Base-by-base conservation (phyloP, 1,140 invertebrate genomes). In the Coelopa frigida region DNA sequence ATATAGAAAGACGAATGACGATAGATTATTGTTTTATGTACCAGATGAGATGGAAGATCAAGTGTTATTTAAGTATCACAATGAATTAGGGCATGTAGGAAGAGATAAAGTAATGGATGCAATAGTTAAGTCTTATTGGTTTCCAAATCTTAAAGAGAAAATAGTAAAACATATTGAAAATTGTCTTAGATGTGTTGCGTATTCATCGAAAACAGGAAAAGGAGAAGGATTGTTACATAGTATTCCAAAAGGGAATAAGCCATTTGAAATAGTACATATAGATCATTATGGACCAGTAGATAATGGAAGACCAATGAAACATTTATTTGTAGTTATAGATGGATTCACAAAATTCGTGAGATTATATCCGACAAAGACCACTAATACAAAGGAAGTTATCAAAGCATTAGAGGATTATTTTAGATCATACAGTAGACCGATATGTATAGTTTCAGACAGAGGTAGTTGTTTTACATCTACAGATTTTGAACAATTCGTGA, bases 271-370 rank as follows among this genome's bases (percentile, higher is more conserved):
- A n/a, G n/a, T n/a, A n/a, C n/a, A n/a, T n/a, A n/a, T n/a, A n/a
- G n/a, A n/a, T n/a, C n/a, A n/a, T n/a, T n/a, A n/a, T n/a, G n/a
- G n/a, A n/a, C n/a, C n/a, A n/a, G n/a, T n/a, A n/a, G 26, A 46
- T 50, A 36, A 17, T 24, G 37, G 4, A 27, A 49, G 36, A 57
- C 55, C n/a, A n/a, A n/a, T n/a, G n/a, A n/a, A n/a, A n/a, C n/a
- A n/a, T n/a, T n/a, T n/a, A 2, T 57, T 57, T 75, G 64, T 68
- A 0, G 39, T 74, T 1, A 72, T 69, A 39, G 49, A 68, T 47
- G 55, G 62, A 33, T 62, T 62, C 17, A 49, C 39, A 33, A 48
- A 42, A 37, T 42, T 42, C 17, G 11, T 20, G 2, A 33, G 37
- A 29, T n/a, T n/a, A n/a, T n/a, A n/a, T n/a, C n/a, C 46, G 18